These are phyloP conservation scores for Oncorhynchus nerka DNA, from an alignment of 2,113 vertebrate species.

Conservation along the genomic window DNA sequence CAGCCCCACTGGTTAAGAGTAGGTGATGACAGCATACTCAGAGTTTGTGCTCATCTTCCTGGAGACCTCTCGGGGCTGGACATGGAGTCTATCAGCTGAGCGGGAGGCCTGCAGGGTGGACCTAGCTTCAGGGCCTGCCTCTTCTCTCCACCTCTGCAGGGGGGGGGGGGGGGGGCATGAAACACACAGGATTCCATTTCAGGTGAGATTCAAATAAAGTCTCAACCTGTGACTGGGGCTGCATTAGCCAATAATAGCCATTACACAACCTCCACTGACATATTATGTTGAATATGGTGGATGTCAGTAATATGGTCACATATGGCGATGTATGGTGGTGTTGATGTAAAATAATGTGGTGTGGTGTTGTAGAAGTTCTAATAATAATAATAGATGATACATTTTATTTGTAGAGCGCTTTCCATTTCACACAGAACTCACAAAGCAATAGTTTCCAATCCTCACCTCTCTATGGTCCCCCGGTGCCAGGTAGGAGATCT, in stretches of 20 bases:
- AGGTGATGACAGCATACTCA: conserved; percentile 77
- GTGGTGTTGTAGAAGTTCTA: too few relatives aligned
- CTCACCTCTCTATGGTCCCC: conserved; percentile 62
- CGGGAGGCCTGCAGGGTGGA: conserved; percentile 61
- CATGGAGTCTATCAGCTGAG: conserved; percentile 73
- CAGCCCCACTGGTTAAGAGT: conserved; percentile 41
- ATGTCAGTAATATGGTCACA: too few relatives aligned
- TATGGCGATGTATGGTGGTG: too few relatives aligned
- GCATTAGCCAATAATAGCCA: too few relatives aligned
- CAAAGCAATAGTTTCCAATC: background rate
- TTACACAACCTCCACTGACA: too few relatives aligned
- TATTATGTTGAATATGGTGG: too few relatives aligned
- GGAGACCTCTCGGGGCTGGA: conserved; percentile 69
- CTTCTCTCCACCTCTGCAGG: conserved; percentile 61
- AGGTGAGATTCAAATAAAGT: too few relatives aligned
- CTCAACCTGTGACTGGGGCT: too few relatives aligned
- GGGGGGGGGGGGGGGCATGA: conserved; percentile 5
- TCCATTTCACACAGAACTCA: background rate
- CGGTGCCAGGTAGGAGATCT: conserved; percentile 48
- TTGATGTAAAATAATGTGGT: too few relatives aligned
- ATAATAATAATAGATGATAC: background rate
- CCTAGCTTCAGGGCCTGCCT: conserved; percentile 10
- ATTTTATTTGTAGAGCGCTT: too few relatives aligned
- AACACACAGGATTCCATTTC: background rate
- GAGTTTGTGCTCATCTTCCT: conserved; percentile 78